phyloP scores from a whole-genome alignment of 1,140 invertebrate species.

The Aphaenogaster rudis region DNA sequence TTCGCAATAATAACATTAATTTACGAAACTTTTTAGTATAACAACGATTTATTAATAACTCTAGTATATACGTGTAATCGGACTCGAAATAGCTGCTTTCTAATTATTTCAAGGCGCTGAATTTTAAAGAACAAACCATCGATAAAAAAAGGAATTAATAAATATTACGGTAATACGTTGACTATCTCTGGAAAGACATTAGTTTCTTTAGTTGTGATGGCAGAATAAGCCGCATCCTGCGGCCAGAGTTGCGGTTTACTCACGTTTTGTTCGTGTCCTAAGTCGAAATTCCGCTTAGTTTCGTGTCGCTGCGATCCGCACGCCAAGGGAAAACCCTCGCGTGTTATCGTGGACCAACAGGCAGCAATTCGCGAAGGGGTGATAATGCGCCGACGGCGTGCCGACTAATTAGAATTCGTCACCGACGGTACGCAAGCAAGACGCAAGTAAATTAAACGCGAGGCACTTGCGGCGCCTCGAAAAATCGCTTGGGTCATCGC shows the following conservation, averaged over 20 bases:
- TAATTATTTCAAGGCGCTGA: background rate
- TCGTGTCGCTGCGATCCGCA: background rate
- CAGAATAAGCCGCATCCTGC: background rate
- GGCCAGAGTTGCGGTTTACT: slow-evolving; percentile 8
- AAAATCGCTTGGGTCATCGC: slow-evolving; percentile 22
- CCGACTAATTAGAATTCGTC: slow-evolving; percentile 74
- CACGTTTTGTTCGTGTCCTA: slow-evolving; percentile 13
- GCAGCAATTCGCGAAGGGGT: slow-evolving; percentile 70
- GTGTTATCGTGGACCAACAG: slow-evolving; percentile 70
- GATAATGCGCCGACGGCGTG: slow-evolving; percentile 65
- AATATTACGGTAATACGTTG: background rate
- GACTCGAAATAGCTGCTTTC: background rate
- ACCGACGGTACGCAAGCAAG: slow-evolving; percentile 49
- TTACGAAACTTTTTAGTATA: background rate
- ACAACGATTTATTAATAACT: background rate
- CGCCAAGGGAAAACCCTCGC: slow-evolving; percentile 8
- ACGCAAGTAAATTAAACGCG: slow-evolving; percentile 30
- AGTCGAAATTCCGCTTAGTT: slow-evolving; percentile 62
- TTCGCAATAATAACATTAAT: slow-evolving; percentile 4
- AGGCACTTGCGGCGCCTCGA: slow-evolving; percentile 12
- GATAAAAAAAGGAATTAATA: background rate
- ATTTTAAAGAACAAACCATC: background rate
- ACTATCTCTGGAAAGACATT: background rate
- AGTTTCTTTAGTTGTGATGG: background rate
- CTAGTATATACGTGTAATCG: no score